Conservation (phyloP, 2,113 vertebrate species). For the Gobiocypris rarus region DNA sequence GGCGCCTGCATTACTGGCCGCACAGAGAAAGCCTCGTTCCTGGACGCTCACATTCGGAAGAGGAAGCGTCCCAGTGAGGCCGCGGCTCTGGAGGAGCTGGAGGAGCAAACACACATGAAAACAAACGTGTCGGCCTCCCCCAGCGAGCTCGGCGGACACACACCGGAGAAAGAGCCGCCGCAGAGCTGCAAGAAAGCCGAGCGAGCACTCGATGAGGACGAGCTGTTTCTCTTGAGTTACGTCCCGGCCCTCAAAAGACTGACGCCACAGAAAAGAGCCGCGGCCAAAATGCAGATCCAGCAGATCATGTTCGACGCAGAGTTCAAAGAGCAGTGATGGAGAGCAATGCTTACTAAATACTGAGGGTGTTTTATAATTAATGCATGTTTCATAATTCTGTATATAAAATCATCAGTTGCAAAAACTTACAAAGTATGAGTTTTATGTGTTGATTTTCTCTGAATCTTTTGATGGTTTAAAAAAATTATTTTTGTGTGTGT, state of each 20-base stretch:
- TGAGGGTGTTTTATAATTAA: no score
- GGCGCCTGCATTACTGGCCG: slow-evolving; percentile 67
- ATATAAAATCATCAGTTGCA: no score
- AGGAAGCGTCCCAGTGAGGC: slow-evolving; percentile 57
- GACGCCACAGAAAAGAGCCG: slow-evolving; percentile 28
- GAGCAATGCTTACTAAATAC: no score
- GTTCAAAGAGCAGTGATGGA: slow-evolving; percentile 11
- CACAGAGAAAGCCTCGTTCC: slow-evolving; percentile 71
- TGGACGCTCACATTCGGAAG: slow-evolving; percentile 69
- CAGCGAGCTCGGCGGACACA: no score
- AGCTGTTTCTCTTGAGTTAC: slow-evolving; percentile 60
- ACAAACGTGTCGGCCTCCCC: no score
- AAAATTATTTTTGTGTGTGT: no score
- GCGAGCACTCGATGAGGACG: slow-evolving; percentile 47
- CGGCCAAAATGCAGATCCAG: slow-evolving; percentile 43
- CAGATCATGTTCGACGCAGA: slow-evolving; percentile 46
- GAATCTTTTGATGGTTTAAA: no score
- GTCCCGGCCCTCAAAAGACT: slow-evolving; percentile 43
- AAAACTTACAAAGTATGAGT: no score
- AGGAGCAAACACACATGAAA: no score
- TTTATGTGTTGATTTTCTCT: no score
- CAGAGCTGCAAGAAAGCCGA: not conserved
- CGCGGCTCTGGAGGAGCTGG: no score
- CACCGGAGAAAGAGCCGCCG: slow-evolving; percentile 40
- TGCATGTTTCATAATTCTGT: no score